Base-by-base conservation (phyloP, 2,888 invertebrate species). In the Osmoderma eremita region DNA sequence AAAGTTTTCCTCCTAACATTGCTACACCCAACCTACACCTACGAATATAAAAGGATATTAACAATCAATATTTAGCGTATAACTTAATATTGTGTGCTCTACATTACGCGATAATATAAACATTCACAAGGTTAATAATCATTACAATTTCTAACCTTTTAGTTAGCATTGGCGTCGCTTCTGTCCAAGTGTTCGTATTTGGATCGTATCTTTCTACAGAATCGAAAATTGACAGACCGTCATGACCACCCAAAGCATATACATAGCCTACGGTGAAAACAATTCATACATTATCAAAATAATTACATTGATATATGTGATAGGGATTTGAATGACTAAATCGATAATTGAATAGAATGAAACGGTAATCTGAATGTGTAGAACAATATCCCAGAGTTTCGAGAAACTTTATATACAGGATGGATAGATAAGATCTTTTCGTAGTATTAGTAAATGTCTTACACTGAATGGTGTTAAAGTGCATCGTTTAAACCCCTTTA, bases 141-240 rank as follows among this genome's bases (percentile, higher is more conserved):
- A n/a, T n/a, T n/a, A n/a, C n/a, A n/a, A 30, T 30, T 8, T 51
- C 45, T 45, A 71, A 81, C 74, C 91, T 83, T 76, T 91, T 89
- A 6, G 91, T 91, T 42, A 90, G 82, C 94, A 95, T 95, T 0
- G 93, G 87, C 22, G 90, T 88, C 50, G 92, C 90, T 73, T 87
- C 85, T 0, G 86, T 84, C 94, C 94, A 95, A 15, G 85, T 83
- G 73, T 90, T 89, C 17, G 88, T 87, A 51, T 87, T 86, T 0
- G 91, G 91, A 83, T 93, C 91, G 78, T 90, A 94, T 61, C 91
- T 84, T 82, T 95, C 94, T 1, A 94, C 93, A 1, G 92, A 92
- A 82, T 93, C 92, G 80, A 93, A 94, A 74, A 94, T 95, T 4
- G 92, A 92, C 13, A 94, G 83, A 0, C 95, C 94, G 83, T 95